Percentiles rank a stretch among this genome's conserved stretches.
phyloP scores from a whole-genome alignment of 2,888 invertebrate species.

The Ormyrus pomaceus region DNA sequence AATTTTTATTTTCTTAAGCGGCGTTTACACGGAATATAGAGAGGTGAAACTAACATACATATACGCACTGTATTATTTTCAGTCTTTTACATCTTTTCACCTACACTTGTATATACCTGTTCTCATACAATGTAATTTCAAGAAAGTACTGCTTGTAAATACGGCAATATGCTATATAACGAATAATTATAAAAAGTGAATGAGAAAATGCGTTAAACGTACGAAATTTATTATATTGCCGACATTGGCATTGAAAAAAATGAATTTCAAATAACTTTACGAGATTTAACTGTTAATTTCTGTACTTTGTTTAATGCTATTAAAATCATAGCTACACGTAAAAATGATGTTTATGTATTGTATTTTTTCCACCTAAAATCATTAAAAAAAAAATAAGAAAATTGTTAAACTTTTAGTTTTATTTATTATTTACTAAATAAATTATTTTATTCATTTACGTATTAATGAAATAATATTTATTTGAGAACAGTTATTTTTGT shows the following conservation, averaged over 20 bases:
- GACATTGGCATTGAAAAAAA: slow-evolving; percentile 26
- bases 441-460: too few species aligned
- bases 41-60: slow-evolving; percentile 29
- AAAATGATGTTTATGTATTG: background rate
- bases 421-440: too few species aligned
- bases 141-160: background rate
- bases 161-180: slow-evolving; percentile 41
- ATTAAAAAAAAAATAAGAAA: too few species aligned
- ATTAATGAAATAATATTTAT: too few species aligned
- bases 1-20: slow-evolving; percentile 36
- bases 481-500: too few species aligned
- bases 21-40: slow-evolving; percentile 14
- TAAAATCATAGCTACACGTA: slow-evolving; percentile 52
- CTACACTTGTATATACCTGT: slow-evolving; percentile 51
- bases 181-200: slow-evolving; percentile 33
- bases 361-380: too few species aligned
- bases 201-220: slow-evolving; percentile 47
- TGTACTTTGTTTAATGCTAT: slow-evolving; percentile 56
- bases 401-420: too few species aligned
- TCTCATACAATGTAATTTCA: slow-evolving; percentile 35
- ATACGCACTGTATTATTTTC: slow-evolving; percentile 17
- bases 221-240: slow-evolving; percentile 50
- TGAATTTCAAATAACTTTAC: slow-evolving; percentile 52
- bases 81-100: slow-evolving; percentile 42
- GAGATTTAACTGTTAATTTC: slow-evolving; percentile 54